Base-by-base conservation (phyloP, 2,888 invertebrate genomes). In the Drosophila anomelani region DNA sequence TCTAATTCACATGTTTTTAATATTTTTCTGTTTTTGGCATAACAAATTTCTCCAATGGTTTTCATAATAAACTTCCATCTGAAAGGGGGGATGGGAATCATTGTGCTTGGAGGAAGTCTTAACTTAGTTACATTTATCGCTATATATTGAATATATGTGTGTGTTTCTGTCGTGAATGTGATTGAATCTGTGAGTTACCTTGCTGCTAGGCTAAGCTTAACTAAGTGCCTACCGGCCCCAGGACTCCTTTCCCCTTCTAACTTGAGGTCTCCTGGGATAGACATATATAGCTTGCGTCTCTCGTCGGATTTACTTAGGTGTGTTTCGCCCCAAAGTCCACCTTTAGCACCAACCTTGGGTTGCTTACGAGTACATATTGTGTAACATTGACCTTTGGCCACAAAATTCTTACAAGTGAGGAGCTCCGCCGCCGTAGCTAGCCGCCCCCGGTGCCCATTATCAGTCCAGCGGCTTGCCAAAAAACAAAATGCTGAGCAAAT, bases 401-500 rank as follows among this genome's bases (percentile, higher is more conserved):
- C 67, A 78, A 86, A 80, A 79, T 66, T 58, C 57, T 39, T 79
- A 81, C 71, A 72, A 53, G 58, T 72, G 76, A 76, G 74, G 63
- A 55, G 67, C 62, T 70, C 61, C 59, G 32, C 60, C 74, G 63
- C 51, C 78, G 63, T 58, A 41, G 53, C 38, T 49, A 51, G 49
- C 51, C 62, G 51, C 53, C 64, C 58, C 67, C 26, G 36, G 36
- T 39, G 59, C 23, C 36, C 44, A 53, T 62, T 43, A 83, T 88
- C 78, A 86, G 71, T 90, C 85, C 72, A 91, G 73, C 73, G 87
- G 81, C 75, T 91, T 90, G 73, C 91, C 90, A 77, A 91, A 91
- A 86, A 90, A 90, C 63, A 90, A 90, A 80, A 90, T 90, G 79
- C 89, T 90, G 67, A 90, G 85, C 90, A 90, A 90, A 89, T 90